Conservation (phyloP, 2,888 invertebrate species). For the Drosophila neotestacea region DNA sequence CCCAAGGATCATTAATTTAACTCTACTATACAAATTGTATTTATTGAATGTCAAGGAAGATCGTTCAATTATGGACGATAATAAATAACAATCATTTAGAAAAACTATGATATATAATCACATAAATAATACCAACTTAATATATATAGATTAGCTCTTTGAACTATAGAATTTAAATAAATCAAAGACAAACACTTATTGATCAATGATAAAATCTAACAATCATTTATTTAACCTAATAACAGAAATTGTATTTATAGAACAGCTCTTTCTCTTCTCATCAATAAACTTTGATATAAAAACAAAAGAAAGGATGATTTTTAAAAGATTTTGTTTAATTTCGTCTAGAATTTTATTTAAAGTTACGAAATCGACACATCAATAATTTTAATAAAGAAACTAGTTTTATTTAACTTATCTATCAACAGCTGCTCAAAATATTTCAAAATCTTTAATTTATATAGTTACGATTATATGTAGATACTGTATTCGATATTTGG, state of each 20-base stretch:
- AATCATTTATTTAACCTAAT: too few relatives aligned
- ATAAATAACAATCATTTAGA: neutral
- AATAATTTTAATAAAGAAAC: neutral
- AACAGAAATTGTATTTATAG: too few relatives aligned
- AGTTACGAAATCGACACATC: neutral
- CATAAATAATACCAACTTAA: too few relatives aligned
- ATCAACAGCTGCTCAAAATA: conserved; percentile 2
- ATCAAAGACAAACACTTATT: too few relatives aligned
- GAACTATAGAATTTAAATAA: too few relatives aligned
- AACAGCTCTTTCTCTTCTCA: too few relatives aligned
- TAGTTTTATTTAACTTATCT: neutral
- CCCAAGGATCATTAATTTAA: neutral
- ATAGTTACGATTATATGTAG: neutral
- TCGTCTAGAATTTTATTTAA: too few relatives aligned
- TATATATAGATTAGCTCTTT: too few relatives aligned
- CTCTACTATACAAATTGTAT: neutral
- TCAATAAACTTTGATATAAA: too few relatives aligned
- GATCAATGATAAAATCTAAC: neutral
- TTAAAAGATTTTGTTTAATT: too few relatives aligned
- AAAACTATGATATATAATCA: neutral
- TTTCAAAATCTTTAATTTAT: conserved; percentile 4
- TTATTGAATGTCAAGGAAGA: neutral
- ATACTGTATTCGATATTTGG: conserved; percentile 1
- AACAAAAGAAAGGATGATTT: too few relatives aligned
- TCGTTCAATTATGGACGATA: neutral